Evolutionary conservation across 2,797 vertebrate species (phyloP).

Genomic region (Linurgus olivaceus): DNA sequence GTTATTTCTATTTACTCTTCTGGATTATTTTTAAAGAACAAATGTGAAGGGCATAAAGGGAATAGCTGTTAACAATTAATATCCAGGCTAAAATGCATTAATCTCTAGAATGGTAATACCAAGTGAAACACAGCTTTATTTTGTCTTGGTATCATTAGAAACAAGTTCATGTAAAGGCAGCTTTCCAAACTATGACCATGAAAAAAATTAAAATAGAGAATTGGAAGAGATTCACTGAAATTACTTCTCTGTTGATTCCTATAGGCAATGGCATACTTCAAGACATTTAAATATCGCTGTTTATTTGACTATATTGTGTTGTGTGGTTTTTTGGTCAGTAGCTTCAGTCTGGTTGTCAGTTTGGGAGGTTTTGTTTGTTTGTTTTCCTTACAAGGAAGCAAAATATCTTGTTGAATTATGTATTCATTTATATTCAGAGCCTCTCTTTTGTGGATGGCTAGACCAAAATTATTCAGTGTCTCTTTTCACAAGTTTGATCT

Average conservation of each 20-base stretch:
- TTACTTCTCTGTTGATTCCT: rapidly evolving
- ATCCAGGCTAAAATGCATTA: background rate
- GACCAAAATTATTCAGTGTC: background rate
- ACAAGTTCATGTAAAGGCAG: background rate
- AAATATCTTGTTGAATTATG: background rate
- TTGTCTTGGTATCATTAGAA: background rate
- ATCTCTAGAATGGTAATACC: background rate
- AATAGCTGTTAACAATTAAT: background rate
- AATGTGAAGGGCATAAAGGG: background rate
- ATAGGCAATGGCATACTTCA: background rate
- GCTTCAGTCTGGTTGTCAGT: background rate
- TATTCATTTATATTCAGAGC: background rate
- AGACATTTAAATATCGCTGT: background rate
- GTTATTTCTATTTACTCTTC: background rate
- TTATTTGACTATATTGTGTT: background rate
- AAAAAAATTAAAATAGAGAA: background rate
- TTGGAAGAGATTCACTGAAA: background rate
- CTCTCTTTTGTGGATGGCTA: background rate
- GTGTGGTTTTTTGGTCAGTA: rapidly evolving
- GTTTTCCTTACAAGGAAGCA: background rate
- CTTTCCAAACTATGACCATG: background rate
- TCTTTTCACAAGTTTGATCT: background rate
- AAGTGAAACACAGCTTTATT: background rate
- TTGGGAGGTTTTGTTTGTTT: background rate
- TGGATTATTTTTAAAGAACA: background rate